A percentile compares a stretch with the other conserved stretches of the same genome.
These are phyloP conservation scores for Cyprinodon diabolis DNA, from an alignment of 2,797 vertebrate genomes.

Conservation along the genomic window DNA sequence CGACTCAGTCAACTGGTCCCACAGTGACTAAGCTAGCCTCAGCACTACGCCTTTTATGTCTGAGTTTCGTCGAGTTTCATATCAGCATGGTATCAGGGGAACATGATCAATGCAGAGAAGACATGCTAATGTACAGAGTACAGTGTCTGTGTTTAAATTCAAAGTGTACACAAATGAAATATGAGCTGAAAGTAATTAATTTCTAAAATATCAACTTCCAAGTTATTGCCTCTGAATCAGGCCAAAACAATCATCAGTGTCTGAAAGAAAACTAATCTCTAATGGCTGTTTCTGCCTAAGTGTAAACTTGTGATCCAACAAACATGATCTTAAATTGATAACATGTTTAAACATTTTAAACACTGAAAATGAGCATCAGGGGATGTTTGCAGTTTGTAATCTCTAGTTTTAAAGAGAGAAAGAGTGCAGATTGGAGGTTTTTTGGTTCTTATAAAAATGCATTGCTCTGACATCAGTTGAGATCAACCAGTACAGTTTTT, in stretches of 20 bases:
- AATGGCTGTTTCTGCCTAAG: neutral
- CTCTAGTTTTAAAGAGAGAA: neutral
- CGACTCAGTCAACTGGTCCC: slow-evolving; percentile 73
- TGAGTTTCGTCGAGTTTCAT: slow-evolving; percentile 37
- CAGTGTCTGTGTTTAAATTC: slow-evolving; percentile 13
- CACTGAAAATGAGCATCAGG: neutral
- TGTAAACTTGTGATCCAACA: neutral
- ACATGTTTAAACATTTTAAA: neutral
- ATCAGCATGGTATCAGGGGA: slow-evolving; percentile 34
- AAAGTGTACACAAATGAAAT: neutral
- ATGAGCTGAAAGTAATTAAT: neutral
- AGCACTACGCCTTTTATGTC: slow-evolving; percentile 40
- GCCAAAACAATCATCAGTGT: neutral
- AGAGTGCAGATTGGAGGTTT: neutral
- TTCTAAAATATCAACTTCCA: neutral
- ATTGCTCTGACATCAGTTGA: neutral
- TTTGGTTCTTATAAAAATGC: neutral
- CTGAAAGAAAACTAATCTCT: neutral
- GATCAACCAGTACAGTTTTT: too few relatives aligned
- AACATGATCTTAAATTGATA: neutral
- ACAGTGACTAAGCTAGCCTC: slow-evolving; percentile 63
- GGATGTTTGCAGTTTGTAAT: neutral
- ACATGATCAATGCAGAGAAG: slow-evolving; percentile 38
- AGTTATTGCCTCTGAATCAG: neutral
- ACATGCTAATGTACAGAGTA: slow-evolving; percentile 10